phyloP scores from a whole-genome alignment of 2,888 invertebrate genomes.

The Clitarchus hookeri region DNA sequence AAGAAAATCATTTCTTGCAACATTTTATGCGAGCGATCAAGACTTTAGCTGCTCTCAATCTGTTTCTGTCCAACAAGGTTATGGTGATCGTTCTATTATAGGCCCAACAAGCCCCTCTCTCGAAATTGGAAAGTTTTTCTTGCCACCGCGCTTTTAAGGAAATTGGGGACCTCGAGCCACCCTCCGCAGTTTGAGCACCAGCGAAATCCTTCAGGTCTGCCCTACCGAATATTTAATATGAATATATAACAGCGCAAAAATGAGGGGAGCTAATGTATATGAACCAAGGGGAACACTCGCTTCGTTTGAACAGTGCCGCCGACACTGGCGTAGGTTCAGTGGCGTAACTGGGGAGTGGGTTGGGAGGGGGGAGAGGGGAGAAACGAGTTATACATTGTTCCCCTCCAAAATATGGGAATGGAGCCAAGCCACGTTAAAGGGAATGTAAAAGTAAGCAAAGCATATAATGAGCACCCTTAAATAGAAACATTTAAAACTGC shows the following conservation, averaged over 20 bases:
- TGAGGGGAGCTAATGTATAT: background rate
- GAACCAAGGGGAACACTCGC: background rate
- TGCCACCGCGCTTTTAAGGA: conserved; percentile 4
- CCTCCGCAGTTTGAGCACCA: background rate
- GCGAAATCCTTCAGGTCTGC: background rate
- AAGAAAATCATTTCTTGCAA: too few relatives aligned
- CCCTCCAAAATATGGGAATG: too few relatives aligned
- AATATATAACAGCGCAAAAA: background rate
- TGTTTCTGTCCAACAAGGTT: background rate
- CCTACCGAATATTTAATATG: background rate
- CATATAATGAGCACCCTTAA: too few relatives aligned
- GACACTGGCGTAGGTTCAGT: too few relatives aligned
- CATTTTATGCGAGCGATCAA: too few relatives aligned
- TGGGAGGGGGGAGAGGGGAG: too few relatives aligned
- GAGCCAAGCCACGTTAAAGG: too few relatives aligned
- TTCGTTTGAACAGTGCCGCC: background rate
- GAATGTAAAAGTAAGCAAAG: too few relatives aligned
- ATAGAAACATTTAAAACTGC: too few relatives aligned
- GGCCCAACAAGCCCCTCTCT: background rate
- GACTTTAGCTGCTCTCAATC: background rate
- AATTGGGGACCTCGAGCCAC: background rate
- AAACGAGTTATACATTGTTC: too few relatives aligned
- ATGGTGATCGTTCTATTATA: background rate
- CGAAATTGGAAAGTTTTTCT: too few relatives aligned
- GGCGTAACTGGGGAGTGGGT: too few relatives aligned